Base-by-base conservation (phyloP, 2,888 invertebrate genomes). In the Sclerodermus sp. region DNA sequence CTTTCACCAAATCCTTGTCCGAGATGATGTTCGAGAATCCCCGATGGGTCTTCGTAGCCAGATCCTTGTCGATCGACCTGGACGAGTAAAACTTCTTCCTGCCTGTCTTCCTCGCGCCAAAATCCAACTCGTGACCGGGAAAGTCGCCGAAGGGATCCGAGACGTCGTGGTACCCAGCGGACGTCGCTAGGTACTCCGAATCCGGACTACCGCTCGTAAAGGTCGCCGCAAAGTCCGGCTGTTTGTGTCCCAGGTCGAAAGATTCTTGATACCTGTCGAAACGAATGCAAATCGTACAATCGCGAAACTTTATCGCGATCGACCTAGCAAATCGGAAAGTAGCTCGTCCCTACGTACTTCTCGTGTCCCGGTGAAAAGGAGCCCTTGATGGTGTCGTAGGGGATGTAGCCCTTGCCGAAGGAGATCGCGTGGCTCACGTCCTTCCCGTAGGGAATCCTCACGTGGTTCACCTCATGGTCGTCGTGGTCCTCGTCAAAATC, bases 351-450 rank as follows among this genome's bases (percentile, higher is more conserved):
- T n/a, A 15, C 38, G 16, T 49, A 63, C 63, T 55, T 63, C 13
- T 64, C 58, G 6, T 41, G 46, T 1, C 31, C 44, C 0, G 51
- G 13, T 1, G 64, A 44, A 6, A 55, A 58, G 39, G 50, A 58
- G 13, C 62, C 58, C 14, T 70, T 70, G 39, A 65, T 53, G 3
- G 55, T 62, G 5, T 67, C 71, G 46, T 68, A 73, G 2, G 76
- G 74, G 1, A 74, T 57, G 40, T 74, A 75, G 6, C 72, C 73
- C 30, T 71, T 68, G 3, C 74, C 73, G 40, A 59, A 75, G 1
- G 68, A 47, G 1, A 67, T 36, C 3, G 60, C 64, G 37, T 72
- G 70, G 38, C 49, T 57, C 40, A 69, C 56, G 5, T 62, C 67
- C 42, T 71, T 73, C 2, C 72, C 69, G n/a, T 74, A 62, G 0